Percentiles rank a stretch among this genome's conserved stretches.
Evolutionary conservation across 2,888 invertebrate species (phyloP).

Genomic region (Pseudolycoriella hygida): DNA sequence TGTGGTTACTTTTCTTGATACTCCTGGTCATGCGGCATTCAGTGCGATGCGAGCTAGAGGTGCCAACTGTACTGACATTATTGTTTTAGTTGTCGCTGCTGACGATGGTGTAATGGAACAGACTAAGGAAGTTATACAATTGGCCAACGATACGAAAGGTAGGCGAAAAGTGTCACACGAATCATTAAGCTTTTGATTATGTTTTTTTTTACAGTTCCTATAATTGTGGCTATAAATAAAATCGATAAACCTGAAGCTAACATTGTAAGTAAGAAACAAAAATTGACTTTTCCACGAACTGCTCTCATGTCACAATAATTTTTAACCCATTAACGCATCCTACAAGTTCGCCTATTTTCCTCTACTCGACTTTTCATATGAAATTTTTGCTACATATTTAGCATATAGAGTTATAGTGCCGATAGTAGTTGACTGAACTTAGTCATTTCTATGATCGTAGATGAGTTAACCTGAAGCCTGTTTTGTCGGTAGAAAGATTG

Average conservation of each 20-base stretch:
- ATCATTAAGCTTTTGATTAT: too few species aligned
- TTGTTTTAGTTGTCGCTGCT: constrained; percentile 91
- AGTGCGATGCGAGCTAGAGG: constrained; percentile 85
- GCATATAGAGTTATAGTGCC: too few species aligned
- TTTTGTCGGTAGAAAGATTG: too few species aligned
- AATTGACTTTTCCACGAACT: too few species aligned
- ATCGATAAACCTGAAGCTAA: constrained; percentile 85
- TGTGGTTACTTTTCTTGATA: constrained; percentile 86
- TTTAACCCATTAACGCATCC: constrained; percentile 8
- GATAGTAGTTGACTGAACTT: too few species aligned
- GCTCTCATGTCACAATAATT: too few species aligned
- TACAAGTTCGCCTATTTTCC: too few species aligned
- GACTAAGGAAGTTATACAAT: constrained; percentile 76
- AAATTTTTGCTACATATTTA: too few species aligned
- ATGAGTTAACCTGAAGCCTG: too few species aligned
- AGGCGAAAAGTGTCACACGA: constrained; percentile 5
- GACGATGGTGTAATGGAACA: constrained; percentile 99
- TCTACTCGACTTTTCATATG: too few species aligned
- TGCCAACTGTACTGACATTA: constrained; percentile 85
- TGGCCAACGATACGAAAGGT: constrained; percentile 65
- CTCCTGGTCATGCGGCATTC: constrained; percentile 98
- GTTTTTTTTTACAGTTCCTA: constrained; percentile 50
- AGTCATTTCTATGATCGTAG: too few species aligned
- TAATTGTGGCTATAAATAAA: constrained; percentile 96
- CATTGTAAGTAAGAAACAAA: constrained; percentile 72